phyloP scores from a whole-genome alignment of 2,113 vertebrate genomes.

The Bettongia penicillata region DNA sequence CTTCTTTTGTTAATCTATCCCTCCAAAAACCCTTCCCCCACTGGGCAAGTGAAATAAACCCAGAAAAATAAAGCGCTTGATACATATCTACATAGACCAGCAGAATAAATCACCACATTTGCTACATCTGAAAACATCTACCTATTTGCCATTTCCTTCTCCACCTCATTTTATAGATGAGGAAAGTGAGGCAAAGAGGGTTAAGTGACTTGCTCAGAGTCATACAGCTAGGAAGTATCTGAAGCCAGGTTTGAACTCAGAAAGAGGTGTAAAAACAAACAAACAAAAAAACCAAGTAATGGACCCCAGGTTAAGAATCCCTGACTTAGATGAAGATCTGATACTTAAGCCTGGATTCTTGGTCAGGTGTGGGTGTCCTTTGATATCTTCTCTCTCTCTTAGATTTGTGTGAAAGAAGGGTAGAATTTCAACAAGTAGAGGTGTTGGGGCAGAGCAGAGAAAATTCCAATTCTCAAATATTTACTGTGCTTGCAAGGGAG shows the following conservation, averaged over 20 bases:
- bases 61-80: background rate
- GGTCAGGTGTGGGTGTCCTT: background rate
- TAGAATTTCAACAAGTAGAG: background rate
- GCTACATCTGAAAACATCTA: background rate
- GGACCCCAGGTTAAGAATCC: background rate
- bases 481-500: background rate
- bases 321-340: background rate
- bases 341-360: too few relatives aligned
- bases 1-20: background rate
- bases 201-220: too few relatives aligned
- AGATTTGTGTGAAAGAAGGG: background rate
- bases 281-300: background rate
- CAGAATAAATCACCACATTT: background rate
- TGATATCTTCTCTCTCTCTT: background rate
- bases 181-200: too few relatives aligned
- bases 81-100: background rate
- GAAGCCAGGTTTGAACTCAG: too few relatives aligned
- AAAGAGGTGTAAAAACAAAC: too few relatives aligned
- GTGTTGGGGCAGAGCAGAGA: background rate
- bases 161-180: too few relatives aligned
- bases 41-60: background rate
- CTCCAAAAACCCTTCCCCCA: background rate
- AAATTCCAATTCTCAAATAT: background rate
- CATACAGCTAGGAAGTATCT: too few relatives aligned
- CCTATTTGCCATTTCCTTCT: too few relatives aligned